Percentiles rank a stretch among this genome's conserved stretches.
phyloP scores from a whole-genome alignment of 2,888 invertebrate genomes.

The Oxyscelio sp. region DNA sequence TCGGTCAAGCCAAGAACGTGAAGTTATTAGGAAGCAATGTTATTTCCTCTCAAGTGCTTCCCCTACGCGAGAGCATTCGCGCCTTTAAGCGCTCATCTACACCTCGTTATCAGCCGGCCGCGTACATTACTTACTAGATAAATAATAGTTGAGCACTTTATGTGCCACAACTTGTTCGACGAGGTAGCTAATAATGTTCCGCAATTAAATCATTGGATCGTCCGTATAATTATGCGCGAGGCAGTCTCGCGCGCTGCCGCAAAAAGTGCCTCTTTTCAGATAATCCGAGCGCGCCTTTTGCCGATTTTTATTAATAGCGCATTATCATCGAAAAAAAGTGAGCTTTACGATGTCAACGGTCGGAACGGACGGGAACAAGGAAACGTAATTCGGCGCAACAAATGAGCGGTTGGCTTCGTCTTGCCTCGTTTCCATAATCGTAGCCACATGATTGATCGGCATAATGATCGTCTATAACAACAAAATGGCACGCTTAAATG shows the following conservation, averaged over 20 bases:
- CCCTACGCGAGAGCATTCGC: conserved; percentile 52
- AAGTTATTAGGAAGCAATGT: conserved; percentile 81
- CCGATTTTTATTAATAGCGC: too few species aligned
- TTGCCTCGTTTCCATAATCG: conserved; percentile 50
- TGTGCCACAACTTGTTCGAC: conserved; percentile 62
- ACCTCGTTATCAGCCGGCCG: conserved; percentile 74
- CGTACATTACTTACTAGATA: conserved; percentile 71
- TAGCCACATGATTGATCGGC: conserved; percentile 51
- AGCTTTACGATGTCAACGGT: too few species aligned
- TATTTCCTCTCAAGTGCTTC: conserved; percentile 67
- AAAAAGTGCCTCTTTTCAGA: conserved; percentile 21
- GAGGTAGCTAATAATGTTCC: conserved; percentile 67
- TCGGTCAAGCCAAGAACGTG: conserved; percentile 81
- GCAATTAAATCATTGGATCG: conserved; percentile 65
- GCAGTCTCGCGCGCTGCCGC: background rate
- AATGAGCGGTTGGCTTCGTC: conserved; percentile 22
- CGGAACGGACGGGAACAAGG: too few species aligned
- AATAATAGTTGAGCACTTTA: conserved; percentile 67
- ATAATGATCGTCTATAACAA: conserved; percentile 36
- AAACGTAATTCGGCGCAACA: conserved; percentile 1
- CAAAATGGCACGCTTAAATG: conserved; percentile 29
- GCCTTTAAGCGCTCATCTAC: conserved; percentile 73
- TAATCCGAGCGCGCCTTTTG: too few species aligned
- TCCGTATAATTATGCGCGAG: conserved; percentile 44
- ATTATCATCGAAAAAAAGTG: too few species aligned